Percentiles rank a stretch among this genome's conserved stretches.
phyloP scores from a whole-genome alignment of 2,888 invertebrate species.

The Agonum fuliginosum region DNA sequence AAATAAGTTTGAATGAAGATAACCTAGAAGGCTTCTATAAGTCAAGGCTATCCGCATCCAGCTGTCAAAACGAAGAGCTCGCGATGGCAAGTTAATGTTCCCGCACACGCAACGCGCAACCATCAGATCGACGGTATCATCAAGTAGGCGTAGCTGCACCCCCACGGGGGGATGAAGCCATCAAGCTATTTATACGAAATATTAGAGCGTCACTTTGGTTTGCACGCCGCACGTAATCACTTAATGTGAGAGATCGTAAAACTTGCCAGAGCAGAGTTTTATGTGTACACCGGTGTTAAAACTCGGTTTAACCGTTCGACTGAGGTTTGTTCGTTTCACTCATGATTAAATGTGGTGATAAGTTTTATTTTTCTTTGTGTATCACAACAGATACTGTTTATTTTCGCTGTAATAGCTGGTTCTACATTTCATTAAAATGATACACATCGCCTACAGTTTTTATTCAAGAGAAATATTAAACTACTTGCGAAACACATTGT shows the following conservation, averaged over 20 bases:
- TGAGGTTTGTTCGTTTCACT: neutral
- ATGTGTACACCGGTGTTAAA: conserved; percentile 16
- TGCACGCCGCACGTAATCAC: conserved; percentile 24
- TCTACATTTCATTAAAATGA: too few species aligned
- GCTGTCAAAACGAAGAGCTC: conserved; percentile 40
- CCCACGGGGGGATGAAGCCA: neutral
- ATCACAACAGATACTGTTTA: too few species aligned
- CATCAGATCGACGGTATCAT: conserved; percentile 15
- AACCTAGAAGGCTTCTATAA: conserved; percentile 20
- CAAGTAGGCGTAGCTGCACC: conserved; percentile 22
- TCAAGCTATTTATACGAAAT: conserved; percentile 40
- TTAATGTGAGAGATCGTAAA: conserved; percentile 39
- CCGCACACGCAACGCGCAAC: conserved; percentile 44
- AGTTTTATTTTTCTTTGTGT: neutral
- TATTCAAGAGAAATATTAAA: too few species aligned
- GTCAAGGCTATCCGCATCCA: conserved; percentile 45
- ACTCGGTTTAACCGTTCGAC: conserved; percentile 6
- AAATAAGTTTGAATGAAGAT: conserved; percentile 33
- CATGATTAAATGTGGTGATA: neutral
- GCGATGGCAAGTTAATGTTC: conserved; percentile 36
- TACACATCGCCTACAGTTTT: too few species aligned
- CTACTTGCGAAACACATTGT: too few species aligned
- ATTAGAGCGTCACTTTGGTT: conserved; percentile 17
- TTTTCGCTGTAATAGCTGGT: too few species aligned
- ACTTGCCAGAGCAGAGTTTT: conserved; percentile 16